These are phyloP conservation scores for Melanotus villosus DNA, from an alignment of 2,888 invertebrate genomes.

Conservation along the genomic window DNA sequence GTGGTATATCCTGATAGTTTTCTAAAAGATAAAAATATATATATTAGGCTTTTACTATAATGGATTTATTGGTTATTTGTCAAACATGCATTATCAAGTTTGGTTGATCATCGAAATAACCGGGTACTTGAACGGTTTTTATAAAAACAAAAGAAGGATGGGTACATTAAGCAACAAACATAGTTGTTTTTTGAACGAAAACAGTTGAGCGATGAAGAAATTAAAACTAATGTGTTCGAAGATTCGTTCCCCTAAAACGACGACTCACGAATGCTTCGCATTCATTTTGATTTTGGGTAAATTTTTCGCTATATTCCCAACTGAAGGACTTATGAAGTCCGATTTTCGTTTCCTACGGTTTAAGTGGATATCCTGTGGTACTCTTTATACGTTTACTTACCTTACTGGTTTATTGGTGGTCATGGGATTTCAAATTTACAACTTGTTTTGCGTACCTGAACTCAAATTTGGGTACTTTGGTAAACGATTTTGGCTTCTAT, in stretches of 20 bases:
- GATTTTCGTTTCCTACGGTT: conserved; percentile 30
- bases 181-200: no score
- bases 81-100: not conserved
- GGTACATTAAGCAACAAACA: no score
- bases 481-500: no score
- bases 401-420: conserved; percentile 8
- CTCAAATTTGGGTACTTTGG: conserved; percentile 23
- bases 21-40: no score
- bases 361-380: conserved; percentile 28
- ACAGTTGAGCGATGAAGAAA: no score
- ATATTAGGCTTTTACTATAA: not conserved
- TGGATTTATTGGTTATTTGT: not conserved
- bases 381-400: conserved; percentile 17
- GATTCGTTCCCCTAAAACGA: not conserved
- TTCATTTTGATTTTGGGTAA: conserved; percentile 42
- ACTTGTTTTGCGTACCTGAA: not conserved
- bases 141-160: no score
- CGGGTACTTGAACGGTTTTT: no score
- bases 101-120: not conserved
- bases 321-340: conserved; percentile 29
- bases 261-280: conserved; percentile 22
- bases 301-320: conserved; percentile 47
- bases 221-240: not conserved
- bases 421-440: conserved; percentile 11
- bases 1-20: no score